These are phyloP conservation scores for Sebastes taczanowskii DNA, from an alignment of 2,797 vertebrate genomes.

Conservation along the genomic window DNA sequence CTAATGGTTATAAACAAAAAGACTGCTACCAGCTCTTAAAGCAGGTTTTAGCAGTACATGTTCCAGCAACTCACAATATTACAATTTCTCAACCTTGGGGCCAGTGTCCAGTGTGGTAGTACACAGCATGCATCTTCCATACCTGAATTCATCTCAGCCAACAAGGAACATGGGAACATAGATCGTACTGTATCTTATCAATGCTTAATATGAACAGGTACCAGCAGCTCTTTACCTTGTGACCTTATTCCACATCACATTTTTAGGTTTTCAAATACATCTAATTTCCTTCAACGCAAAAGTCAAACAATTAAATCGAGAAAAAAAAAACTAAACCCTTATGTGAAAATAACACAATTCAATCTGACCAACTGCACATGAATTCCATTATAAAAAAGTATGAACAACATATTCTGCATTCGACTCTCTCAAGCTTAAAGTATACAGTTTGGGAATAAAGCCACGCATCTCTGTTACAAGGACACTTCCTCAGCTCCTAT, in stretches of 20 bases:
- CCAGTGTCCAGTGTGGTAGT: not conserved
- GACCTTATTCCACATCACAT: not conserved
- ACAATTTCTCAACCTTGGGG: not conserved
- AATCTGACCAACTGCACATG: not conserved
- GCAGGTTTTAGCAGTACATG: not conserved
- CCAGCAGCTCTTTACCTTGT: not conserved
- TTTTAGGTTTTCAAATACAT: not conserved
- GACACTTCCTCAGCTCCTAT: not conserved
- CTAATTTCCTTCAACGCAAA: not conserved
- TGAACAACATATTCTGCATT: not conserved
- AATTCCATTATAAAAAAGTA: not conserved
- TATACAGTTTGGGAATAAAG: not conserved
- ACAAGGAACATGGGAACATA: not conserved
- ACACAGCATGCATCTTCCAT: not conserved
- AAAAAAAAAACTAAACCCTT: not conserved
- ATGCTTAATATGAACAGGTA: not conserved
- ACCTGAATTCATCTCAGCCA: not conserved
- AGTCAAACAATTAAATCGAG: not conserved
- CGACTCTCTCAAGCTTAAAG: not conserved
- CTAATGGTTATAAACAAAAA: not conserved
- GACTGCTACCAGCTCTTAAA: not conserved
- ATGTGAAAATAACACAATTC: not conserved
- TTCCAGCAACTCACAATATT: not conserved
- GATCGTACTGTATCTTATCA: not conserved
- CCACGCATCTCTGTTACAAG: not conserved